Evolutionary conservation across 2,113 vertebrate genomes (phyloP).

Genomic region (Epinephelus lanceolatus): DNA sequence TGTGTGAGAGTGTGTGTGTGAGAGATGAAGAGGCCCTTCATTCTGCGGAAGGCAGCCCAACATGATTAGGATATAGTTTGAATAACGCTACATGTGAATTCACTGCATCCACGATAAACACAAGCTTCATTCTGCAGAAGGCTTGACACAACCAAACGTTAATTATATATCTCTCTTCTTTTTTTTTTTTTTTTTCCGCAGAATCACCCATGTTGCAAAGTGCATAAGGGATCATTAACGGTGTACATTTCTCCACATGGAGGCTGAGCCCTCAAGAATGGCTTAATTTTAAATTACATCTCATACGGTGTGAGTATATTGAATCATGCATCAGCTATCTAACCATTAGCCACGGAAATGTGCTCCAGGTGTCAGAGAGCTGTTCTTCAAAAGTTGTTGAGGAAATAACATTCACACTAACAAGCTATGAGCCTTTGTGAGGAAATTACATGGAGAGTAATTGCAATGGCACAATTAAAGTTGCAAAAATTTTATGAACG

Average conservation of each 20-base stretch:
- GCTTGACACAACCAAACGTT: background rate
- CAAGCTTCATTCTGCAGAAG: background rate
- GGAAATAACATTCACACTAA: background rate
- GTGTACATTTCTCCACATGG: background rate
- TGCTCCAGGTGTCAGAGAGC: background rate
- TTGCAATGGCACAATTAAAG: background rate
- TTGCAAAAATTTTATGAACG: background rate
- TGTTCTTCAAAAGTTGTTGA: background rate
- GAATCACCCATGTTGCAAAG: background rate
- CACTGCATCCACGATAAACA: background rate
- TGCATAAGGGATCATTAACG: background rate
- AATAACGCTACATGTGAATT: background rate
- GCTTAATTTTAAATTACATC: conserved; percentile 5
- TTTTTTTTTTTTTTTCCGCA: background rate
- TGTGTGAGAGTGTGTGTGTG: conserved; percentile 12
- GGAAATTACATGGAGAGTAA: background rate
- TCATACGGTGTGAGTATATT: background rate
- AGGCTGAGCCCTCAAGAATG: background rate
- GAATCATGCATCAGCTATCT: background rate
- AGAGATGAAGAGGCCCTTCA: conserved; percentile 21
- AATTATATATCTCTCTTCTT: background rate
- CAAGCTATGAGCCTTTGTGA: background rate
- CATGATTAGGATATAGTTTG: conserved; percentile 39
- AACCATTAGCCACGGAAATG: background rate
- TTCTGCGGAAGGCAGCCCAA: background rate